Percentiles rank a stretch among this genome's conserved stretches.
phyloP scores from a whole-genome alignment of 2,888 invertebrate genomes.

The Erebia ligea region DNA sequence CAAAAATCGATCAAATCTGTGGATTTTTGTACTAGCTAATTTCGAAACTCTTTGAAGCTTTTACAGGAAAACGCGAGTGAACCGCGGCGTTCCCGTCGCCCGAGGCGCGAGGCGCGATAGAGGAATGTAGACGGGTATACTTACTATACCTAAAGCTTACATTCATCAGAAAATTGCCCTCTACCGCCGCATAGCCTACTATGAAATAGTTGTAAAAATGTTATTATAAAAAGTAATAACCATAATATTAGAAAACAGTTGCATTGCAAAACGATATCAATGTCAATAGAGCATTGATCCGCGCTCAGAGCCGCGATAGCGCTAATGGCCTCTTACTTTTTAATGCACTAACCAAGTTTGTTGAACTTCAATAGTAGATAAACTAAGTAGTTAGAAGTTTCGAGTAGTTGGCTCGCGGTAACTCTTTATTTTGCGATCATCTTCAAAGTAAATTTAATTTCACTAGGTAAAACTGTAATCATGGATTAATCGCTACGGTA shows the following conservation, averaged over 20 bases:
- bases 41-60: constrained; percentile 25
- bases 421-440: background rate
- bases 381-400: too few relatives aligned
- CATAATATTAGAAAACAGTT: constrained; percentile 19
- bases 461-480: background rate
- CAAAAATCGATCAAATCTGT: too few relatives aligned
- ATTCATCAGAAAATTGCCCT: background rate
- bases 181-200: background rate
- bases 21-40: too few relatives aligned
- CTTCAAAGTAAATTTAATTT: background rate
- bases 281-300: constrained; percentile 50
- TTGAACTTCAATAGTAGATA: constrained; percentile 29
- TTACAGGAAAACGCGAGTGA: constrained; percentile 28
- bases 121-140: constrained; percentile 54
- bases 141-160: background rate
- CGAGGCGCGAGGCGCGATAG: constrained; percentile 30
- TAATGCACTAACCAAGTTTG: constrained; percentile 33
- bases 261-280: constrained; percentile 34
- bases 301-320: constrained; percentile 46
- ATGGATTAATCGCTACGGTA: too few relatives aligned
- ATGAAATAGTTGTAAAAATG: background rate
- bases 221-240: constrained; percentile 3
- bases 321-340: constrained; percentile 50
- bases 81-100: background rate
- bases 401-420: background rate